Conservation (phyloP, 2,113 vertebrate genomes). For the Rattus rattus region DNA sequence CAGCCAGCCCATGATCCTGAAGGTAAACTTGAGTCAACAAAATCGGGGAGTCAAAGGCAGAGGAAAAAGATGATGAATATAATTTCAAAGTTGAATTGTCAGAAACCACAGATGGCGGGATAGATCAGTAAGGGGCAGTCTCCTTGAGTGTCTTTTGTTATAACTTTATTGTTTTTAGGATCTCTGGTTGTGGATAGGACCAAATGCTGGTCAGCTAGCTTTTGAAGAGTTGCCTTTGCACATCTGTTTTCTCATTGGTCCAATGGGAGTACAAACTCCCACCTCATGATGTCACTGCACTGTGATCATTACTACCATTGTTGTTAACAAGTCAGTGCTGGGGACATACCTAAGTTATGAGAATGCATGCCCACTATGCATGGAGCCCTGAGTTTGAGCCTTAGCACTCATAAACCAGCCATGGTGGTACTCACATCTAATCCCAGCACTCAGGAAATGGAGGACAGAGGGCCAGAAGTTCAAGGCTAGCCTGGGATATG, state of each 20-base stretch:
- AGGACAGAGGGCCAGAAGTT: not conserved
- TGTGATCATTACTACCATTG: not conserved
- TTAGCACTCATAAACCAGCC: not conserved
- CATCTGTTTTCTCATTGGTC: not conserved
- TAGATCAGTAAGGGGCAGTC: not conserved
- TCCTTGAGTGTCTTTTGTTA: not conserved
- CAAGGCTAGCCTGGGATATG: no score
- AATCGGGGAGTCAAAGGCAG: not conserved
- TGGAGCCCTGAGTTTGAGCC: not conserved
- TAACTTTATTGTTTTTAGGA: not conserved
- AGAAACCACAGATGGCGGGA: not conserved
- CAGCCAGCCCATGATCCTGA: not conserved
- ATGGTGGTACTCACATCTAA: not conserved
- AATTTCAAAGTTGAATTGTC: not conserved
- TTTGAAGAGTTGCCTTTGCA: not conserved
- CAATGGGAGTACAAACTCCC: not conserved
- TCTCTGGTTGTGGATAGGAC: not conserved
- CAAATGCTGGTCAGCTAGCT: not conserved
- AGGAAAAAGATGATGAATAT: not conserved
- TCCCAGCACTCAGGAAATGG: not conserved
- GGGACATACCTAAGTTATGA: not conserved
- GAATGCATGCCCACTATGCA: not conserved
- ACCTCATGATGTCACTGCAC: not conserved
- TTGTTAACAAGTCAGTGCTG: not conserved
- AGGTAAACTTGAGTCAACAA: conserved; percentile 62